These are phyloP conservation scores for Phrynosoma blainvillii DNA, from an alignment of 2,113 vertebrate genomes.

Conservation along the genomic window DNA sequence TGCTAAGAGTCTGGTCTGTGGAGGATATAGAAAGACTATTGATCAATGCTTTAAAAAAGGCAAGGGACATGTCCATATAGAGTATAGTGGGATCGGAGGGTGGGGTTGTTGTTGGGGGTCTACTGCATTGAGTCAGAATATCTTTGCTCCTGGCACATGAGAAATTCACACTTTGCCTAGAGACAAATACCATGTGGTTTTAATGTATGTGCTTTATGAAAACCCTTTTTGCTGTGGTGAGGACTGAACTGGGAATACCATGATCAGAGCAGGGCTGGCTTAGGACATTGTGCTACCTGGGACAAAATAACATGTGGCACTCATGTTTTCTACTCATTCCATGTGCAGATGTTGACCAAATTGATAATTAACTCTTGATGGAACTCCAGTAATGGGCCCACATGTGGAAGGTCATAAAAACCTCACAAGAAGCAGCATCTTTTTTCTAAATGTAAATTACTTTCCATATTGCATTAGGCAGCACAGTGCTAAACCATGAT, in stretches of 20 bases:
- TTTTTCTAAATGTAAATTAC: background rate
- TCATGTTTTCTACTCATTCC: background rate
- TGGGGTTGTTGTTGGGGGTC: background rate
- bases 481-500: background rate
- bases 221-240: background rate
- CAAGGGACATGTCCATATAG: background rate
- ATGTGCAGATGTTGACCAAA: background rate
- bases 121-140: background rate
- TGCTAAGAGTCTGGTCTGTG: accelerated
- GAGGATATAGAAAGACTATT: background rate
- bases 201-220: background rate
- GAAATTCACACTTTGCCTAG: no score
- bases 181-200: background rate
- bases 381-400: background rate
- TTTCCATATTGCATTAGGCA: background rate
- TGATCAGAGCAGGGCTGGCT: background rate
- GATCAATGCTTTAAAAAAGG: background rate
- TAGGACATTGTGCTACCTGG: background rate
- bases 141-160: background rate
- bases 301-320: no score
- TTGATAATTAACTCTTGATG: background rate
- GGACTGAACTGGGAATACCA: background rate
- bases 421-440: background rate
- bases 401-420: background rate
- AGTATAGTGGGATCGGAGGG: background rate